phyloP scores from a whole-genome alignment of 2,888 invertebrate genomes.

The Dione vanillae region DNA sequence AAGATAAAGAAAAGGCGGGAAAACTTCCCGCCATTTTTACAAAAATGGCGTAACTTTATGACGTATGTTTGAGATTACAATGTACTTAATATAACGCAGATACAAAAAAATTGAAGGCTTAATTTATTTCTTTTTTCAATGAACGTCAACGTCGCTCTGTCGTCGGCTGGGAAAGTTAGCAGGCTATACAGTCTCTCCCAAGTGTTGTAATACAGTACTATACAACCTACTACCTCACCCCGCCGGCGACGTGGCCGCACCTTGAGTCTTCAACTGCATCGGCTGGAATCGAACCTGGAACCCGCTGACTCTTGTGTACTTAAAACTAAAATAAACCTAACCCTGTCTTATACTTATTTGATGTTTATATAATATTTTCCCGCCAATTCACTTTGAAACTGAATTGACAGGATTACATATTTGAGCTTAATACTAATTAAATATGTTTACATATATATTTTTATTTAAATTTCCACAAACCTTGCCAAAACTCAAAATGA shows the following conservation, averaged over 20 bases:
- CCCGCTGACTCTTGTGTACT: not conserved
- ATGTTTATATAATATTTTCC: not conserved
- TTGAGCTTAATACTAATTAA: not conserved
- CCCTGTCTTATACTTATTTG: too few species aligned
- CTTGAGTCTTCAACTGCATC: slow-evolving; percentile 33
- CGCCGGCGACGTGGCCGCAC: slow-evolving; percentile 71
- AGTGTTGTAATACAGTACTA: slow-evolving; percentile 96
- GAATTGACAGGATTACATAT: not conserved
- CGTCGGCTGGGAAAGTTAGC: slow-evolving; percentile 95
- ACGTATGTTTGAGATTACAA: too few species aligned
- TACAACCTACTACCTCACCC: slow-evolving; percentile 99
- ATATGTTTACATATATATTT: not conserved
- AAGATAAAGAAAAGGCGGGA: too few species aligned
- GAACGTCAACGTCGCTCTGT: slow-evolving; percentile 49
- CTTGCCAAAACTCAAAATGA: slow-evolving; percentile 33
- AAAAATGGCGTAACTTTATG: too few species aligned
- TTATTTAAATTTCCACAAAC: slow-evolving; percentile 20
- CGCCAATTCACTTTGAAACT: not conserved
- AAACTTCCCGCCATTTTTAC: too few species aligned
- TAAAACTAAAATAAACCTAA: not conserved
- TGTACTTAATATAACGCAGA: not conserved
- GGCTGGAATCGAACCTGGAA: not conserved
- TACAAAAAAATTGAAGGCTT: not conserved
- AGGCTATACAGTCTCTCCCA: slow-evolving; percentile 97
- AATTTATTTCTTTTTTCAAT: slow-evolving; percentile 30